Evolutionary conservation across 92 coral and sea anemone genomes (phyloP), one percentile per base, ranked within the genome.

Genomic region (Siderastrea radians): DNA sequence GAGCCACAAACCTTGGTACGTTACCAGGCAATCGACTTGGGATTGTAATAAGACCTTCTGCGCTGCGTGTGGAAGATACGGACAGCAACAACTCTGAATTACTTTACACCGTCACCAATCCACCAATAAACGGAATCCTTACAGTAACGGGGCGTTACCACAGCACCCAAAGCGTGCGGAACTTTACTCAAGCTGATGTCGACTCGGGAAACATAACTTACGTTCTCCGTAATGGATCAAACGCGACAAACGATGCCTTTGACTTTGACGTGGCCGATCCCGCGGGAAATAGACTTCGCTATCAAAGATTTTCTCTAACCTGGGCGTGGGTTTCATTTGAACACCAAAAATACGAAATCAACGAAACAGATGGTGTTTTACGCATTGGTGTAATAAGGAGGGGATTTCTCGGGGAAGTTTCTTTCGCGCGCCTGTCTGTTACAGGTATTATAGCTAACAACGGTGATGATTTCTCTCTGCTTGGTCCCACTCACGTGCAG

Each of bases 311-410:
- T 72, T 95, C 98, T 7, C 72, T 98, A 57, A 92, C 94, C 2
- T 98, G 99, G 99, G 90, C 98, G 11, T 95, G 99, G 90, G 94
- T 98, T 11, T 86, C 93, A 12, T 85, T 98, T 74, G 95, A 93
- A 43, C 84, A 74, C 51, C 65, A 61, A 43, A 65, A 64, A 19
- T 91, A 95, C 95, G 62, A 79, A 49, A 93, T 91, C 3, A 79
- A 93, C 72, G 99, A 98, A 83, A 85, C 90, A 6, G 96, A 94
- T 66, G 98, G 96, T 1, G 49, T 90, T 9, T 78, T 94, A 19
- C 65, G 79, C 16, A 59, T 98, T 61, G 89, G 77, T 8, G 47
- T 98, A 60, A 74, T 65, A 8, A 88, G 99, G 58, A 89, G 70
- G 52, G 99, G 99, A 12, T 98, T 94, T 74, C 95, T 98, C 11